These are phyloP conservation scores for Phymanthus crucifer DNA, from an alignment of 92 coral and sea anemone species.

Conservation along the genomic window DNA sequence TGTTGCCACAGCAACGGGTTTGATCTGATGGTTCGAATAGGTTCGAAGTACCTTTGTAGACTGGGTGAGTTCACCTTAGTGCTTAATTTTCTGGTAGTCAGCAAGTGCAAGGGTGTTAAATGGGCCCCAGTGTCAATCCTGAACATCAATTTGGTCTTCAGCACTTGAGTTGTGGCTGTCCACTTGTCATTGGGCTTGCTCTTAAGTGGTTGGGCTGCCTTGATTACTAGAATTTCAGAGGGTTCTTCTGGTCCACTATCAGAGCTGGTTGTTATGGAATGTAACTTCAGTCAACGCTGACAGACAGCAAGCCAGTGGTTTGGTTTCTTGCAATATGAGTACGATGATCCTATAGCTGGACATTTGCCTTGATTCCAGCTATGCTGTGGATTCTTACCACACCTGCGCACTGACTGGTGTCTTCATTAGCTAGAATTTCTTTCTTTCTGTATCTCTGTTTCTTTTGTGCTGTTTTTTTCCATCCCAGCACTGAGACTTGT, in stretches of 20 bases:
- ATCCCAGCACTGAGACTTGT: slow-evolving; percentile 14
- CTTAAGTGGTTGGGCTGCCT: background rate
- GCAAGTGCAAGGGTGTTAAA: slow-evolving; percentile 22
- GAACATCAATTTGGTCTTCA: slow-evolving; percentile 25
- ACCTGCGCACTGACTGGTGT: slow-evolving; percentile 13
- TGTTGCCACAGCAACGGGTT: slow-evolving; percentile 35
- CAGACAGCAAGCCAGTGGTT: slow-evolving; percentile 35
- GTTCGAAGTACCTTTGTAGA: slow-evolving; percentile 41
- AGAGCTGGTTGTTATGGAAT: slow-evolving; percentile 6
- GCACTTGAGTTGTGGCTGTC: background rate
- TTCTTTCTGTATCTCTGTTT: background rate
- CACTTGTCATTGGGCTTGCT: background rate
- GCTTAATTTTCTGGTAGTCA: slow-evolving; percentile 38
- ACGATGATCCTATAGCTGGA: too few species aligned
- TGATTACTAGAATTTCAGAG: background rate
- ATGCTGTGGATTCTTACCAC: slow-evolving; percentile 45
- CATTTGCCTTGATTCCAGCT: too few species aligned
- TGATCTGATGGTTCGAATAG: slow-evolving; percentile 35
- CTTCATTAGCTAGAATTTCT: background rate
- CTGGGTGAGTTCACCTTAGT: slow-evolving; percentile 22
- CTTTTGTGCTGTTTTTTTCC: slow-evolving; percentile 11
- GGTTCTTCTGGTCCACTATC: slow-evolving; percentile 7
- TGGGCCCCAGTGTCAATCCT: slow-evolving; percentile 37
- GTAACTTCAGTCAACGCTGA: slow-evolving; percentile 26
- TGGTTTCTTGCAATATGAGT: slow-evolving; percentile 39